Conservation (phyloP, 92 coral and sea anemone species). For the Bergia puertoricense region DNA sequence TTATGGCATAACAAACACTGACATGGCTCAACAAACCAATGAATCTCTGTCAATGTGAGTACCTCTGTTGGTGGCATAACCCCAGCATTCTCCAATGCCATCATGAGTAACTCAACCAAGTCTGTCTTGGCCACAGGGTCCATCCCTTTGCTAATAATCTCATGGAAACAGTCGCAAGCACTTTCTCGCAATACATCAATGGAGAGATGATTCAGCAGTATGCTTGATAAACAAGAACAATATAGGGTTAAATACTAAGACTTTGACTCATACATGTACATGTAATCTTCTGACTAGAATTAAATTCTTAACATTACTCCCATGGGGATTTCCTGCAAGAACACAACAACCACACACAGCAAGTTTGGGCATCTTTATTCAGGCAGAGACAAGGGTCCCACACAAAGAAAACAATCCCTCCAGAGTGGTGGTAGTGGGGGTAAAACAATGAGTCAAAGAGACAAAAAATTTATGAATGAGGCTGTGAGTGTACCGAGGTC, state of each 20-base stretch:
- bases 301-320: too few species aligned
- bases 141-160: conserved; percentile 96
- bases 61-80: conserved; percentile 80
- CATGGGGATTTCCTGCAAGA: too few species aligned
- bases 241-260: neutral
- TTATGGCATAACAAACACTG: too few species aligned
- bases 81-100: conserved; percentile 80
- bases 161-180: conserved; percentile 97
- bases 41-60: neutral
- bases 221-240: conserved; percentile 45
- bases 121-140: conserved; percentile 92
- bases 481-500: too few species aligned
- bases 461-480: too few species aligned
- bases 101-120: conserved; percentile 81
- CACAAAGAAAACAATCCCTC: too few species aligned
- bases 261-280: neutral
- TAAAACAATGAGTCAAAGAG: too few species aligned
- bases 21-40: neutral
- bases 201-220: conserved; percentile 72
- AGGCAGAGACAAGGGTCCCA: too few species aligned
- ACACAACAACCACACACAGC: too few species aligned
- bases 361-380: too few species aligned
- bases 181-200: conserved; percentile 90
- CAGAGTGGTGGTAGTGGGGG: too few species aligned
- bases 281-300: neutral